Evolutionary conservation across 2,797 vertebrate genomes (phyloP), one percentile per base, ranked within the genome.

Genomic region (Oryzias sinensis): DNA sequence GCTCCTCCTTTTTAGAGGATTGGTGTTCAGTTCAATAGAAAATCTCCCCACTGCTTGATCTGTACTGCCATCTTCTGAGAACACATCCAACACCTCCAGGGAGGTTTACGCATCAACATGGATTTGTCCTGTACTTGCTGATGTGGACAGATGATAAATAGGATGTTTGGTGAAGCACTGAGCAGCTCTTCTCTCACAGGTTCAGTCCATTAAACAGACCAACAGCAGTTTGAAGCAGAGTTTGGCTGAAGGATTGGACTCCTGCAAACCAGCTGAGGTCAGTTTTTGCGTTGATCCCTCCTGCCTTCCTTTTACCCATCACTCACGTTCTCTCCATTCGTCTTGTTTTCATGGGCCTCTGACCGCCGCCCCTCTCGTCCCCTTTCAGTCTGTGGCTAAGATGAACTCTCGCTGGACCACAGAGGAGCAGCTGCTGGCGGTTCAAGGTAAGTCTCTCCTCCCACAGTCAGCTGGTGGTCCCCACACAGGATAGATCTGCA

Each of bases 351-450:
- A 69, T 58, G 62, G 27, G 56, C 52, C 52, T 70, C 37, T 42
- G 37, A 53, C 37, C 37, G 53, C 48, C 64, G 20, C 52, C 50
- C 59, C 56, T 43, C 33, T 41, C 44, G 47, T 47, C 14, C 25
- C 44, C 37, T 33, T 18, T 29, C 79, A 97, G 95, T 81, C 91
- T 20, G 90, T 83, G 66, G 85, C 87, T 45, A 97, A 96, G 78
- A 93, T 96, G 80, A 97, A 95, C 84, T 93, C 95, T 0, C 94
- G 96, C 43, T 98, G 96, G 96, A 94, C 93, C 0, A 94, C 94
- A 0, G 96, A 98, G 24, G 96, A 98, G 83, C 96, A 97, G 84
- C 93, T 97, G 43, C 86, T 97, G 79, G 95, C 94, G 6, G 96
- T 98, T 62, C 96, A 98, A 88, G 95, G 95, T 98, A 81, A 91